These are phyloP conservation scores for Apogon hyalosoma DNA, from an alignment of 2,797 vertebrate species.

Conservation along the genomic window DNA sequence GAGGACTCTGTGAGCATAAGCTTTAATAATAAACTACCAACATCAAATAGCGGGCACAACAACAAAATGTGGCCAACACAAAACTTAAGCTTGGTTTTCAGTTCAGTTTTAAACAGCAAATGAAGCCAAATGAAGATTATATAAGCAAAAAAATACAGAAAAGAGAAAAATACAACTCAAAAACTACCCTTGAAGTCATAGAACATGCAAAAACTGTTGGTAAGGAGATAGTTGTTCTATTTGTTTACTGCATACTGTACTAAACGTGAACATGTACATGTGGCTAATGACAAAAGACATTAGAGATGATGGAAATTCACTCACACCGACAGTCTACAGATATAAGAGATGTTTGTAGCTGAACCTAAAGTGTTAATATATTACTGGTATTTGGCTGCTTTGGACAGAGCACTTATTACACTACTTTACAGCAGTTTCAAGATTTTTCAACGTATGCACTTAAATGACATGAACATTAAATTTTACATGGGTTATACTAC, in stretches of 20 bases:
- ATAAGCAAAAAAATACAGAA: slow-evolving; percentile 19
- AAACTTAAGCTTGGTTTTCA: slow-evolving; percentile 15
- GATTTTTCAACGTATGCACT: neutral
- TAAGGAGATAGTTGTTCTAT: neutral
- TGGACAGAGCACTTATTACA: no score
- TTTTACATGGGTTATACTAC: neutral
- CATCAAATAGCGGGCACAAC: slow-evolving; percentile 27
- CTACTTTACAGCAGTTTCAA: no score
- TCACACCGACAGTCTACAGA: no score
- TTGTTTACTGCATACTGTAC: neutral
- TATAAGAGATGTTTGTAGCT: no score
- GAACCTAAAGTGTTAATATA: no score
- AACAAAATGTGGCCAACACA: slow-evolving; percentile 30
- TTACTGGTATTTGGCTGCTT: no score
- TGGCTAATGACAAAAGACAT: neutral
- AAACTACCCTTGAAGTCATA: slow-evolving; percentile 10
- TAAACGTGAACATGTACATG: neutral
- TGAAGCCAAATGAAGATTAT: slow-evolving; percentile 34
- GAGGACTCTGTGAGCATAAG: slow-evolving; percentile 29
- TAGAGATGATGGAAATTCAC: no score
- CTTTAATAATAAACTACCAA: slow-evolving; percentile 5
- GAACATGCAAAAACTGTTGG: slow-evolving; percentile 27
- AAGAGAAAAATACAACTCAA: slow-evolving; percentile 26
- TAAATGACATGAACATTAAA: neutral
- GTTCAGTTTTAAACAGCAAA: slow-evolving; percentile 25